Evolutionary conservation across 2,888 invertebrate species (phyloP).

Genomic region (Epinotia bilunana): DNA sequence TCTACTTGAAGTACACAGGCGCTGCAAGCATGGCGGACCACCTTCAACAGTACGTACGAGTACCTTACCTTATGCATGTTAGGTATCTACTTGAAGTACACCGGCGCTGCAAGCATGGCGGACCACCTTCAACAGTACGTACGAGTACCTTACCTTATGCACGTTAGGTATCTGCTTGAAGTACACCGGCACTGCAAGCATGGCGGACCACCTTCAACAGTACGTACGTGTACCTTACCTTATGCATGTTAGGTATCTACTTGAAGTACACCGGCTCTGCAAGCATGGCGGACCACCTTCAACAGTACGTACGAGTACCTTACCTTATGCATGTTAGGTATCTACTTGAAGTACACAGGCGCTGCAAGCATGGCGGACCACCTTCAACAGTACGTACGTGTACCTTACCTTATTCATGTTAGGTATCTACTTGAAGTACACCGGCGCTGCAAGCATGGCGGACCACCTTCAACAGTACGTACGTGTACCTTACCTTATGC

Average conservation of each 20-base stretch:
- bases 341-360: slow-evolving; percentile 66
- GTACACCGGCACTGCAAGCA: slow-evolving; percentile 73
- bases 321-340: background rate
- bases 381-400: slow-evolving; percentile 86
- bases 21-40: slow-evolving; percentile 85
- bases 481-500: slow-evolving; percentile 3
- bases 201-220: slow-evolving; percentile 88
- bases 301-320: slow-evolving; percentile 83
- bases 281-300: slow-evolving; percentile 86
- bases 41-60: slow-evolving; percentile 86
- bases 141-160: slow-evolving; percentile 2
- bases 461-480: slow-evolving; percentile 89
- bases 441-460: slow-evolving; percentile 78
- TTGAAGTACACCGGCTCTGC: slow-evolving; percentile 72
- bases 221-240: slow-evolving; percentile 67
- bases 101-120: slow-evolving; percentile 78
- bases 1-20: slow-evolving; percentile 66
- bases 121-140: slow-evolving; percentile 89
- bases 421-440: slow-evolving; percentile 60
- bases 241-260: no score
- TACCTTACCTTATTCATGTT: background rate
- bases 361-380: slow-evolving; percentile 85
- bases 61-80: background rate
- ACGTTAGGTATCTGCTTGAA: slow-evolving; percentile 53
- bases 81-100: slow-evolving; percentile 60